Percentiles rank a stretch among this genome's conserved stretches.
These are phyloP conservation scores for Gryllus bimaculatus DNA, from an alignment of 1,140 invertebrate species.

Conservation along the genomic window DNA sequence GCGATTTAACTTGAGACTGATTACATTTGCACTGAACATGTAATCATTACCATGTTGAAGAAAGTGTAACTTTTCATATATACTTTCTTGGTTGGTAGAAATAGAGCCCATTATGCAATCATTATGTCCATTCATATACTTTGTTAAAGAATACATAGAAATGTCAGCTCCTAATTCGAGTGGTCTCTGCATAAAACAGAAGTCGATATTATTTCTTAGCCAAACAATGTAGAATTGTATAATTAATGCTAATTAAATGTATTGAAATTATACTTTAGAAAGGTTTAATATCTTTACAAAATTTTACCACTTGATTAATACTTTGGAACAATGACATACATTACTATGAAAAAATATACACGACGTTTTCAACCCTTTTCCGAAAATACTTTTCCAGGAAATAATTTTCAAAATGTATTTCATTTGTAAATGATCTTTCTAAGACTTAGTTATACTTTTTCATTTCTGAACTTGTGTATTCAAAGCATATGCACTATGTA, in stretches of 20 bases:
- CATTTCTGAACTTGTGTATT: too few relatives aligned
- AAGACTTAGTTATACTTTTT: too few relatives aligned
- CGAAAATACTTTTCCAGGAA: too few relatives aligned
- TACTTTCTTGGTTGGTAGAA: conserved; percentile 39
- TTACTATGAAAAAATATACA: too few relatives aligned
- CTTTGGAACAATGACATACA: too few relatives aligned
- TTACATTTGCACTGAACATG: background rate
- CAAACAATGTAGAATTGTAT: background rate
- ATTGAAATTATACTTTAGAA: too few relatives aligned
- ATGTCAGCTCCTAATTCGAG: conserved; percentile 56
- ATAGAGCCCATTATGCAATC: conserved; percentile 62
- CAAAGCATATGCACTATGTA: too few relatives aligned
- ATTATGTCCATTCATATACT: conserved; percentile 64
- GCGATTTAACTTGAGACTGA: background rate
- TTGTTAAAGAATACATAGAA: conserved; percentile 55
- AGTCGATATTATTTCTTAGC: background rate
- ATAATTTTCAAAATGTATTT: too few relatives aligned
- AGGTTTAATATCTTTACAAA: too few relatives aligned
- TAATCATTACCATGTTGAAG: conserved; percentile 43
- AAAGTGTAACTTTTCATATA: conserved; percentile 42
- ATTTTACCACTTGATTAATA: too few relatives aligned
- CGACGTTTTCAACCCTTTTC: too few relatives aligned
- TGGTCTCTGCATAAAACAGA: conserved; percentile 38
- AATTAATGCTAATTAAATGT: background rate
- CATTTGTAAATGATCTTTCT: too few relatives aligned